phyloP scores from a whole-genome alignment of 1,140 invertebrate genomes.

The Zaprionus taronus region DNA sequence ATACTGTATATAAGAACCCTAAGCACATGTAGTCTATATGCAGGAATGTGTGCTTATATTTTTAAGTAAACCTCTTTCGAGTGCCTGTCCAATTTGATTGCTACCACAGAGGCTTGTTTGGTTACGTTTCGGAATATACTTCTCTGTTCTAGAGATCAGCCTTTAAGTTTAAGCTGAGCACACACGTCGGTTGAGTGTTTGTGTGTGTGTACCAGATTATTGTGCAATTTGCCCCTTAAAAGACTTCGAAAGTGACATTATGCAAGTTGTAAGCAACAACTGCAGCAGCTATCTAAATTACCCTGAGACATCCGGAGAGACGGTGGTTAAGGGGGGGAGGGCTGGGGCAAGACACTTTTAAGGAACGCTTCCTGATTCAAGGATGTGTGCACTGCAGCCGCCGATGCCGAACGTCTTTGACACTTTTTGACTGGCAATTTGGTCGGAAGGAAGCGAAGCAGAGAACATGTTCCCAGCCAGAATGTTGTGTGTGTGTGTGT shows the following conservation, averaged over 20 bases:
- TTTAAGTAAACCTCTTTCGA: neutral
- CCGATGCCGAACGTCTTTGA: conserved; percentile 38
- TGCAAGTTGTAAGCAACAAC: conserved; percentile 69
- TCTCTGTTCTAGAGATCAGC: neutral
- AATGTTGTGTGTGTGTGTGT: conserved; percentile 27
- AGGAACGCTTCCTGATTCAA: conserved; percentile 41
- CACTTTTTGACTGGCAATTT: conserved; percentile 55
- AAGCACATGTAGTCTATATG: no score
- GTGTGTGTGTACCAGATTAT: conserved; percentile 21
- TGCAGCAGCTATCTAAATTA: conserved; percentile 80
- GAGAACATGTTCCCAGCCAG: conserved; percentile 16
- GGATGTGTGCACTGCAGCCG: conserved; percentile 35
- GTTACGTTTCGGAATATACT: neutral
- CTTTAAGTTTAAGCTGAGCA: neutral
- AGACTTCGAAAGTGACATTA: conserved; percentile 73
- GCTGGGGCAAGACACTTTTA: neutral
- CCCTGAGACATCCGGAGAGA: conserved; percentile 77
- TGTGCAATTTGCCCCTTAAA: conserved; percentile 48
- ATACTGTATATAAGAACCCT: no score
- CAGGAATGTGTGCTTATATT: no score
- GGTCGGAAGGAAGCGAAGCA: conserved; percentile 70
- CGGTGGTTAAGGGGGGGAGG: conserved; percentile 36
- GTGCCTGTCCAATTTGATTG: neutral
- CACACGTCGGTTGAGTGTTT: conserved; percentile 15
- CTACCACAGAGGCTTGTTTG: neutral